Evolutionary conservation across 2,797 vertebrate species (phyloP).

Genomic region (Thripadectes ignobilis): DNA sequence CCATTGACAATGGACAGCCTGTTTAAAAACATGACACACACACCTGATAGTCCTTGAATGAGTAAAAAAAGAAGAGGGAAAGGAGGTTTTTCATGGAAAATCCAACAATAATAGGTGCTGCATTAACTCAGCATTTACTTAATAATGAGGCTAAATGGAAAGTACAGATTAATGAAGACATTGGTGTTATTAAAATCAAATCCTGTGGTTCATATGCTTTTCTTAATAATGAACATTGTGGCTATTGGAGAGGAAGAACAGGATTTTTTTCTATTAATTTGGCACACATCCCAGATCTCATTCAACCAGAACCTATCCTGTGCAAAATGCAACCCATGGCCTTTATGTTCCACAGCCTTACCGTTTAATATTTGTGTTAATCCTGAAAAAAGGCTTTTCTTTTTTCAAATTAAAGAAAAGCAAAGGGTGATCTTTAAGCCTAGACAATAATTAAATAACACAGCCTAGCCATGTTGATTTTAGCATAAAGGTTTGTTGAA

Average conservation of each 20-base stretch:
- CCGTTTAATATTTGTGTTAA: constrained; percentile 79
- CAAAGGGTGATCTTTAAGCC: constrained; percentile 33
- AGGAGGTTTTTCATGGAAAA: constrained; percentile 78
- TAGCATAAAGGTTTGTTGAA: background rate
- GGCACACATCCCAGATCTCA: constrained; percentile 94
- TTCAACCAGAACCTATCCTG: constrained; percentile 95
- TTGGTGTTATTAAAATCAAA: constrained; percentile 94
- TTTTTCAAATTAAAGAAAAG: constrained; percentile 54
- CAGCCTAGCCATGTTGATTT: constrained; percentile 24
- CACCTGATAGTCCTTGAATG: constrained; percentile 84
- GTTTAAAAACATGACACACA: constrained; percentile 79
- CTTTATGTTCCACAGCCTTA: constrained; percentile 84
- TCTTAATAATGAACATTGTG: constrained; percentile 91
- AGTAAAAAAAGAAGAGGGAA: constrained; percentile 72
- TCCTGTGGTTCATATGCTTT: constrained; percentile 88
- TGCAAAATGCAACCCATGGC: constrained; percentile 86
- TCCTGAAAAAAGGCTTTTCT: constrained; percentile 57
- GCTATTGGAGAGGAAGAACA: constrained; percentile 89
- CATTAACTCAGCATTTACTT: constrained; percentile 82
- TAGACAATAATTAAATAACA: constrained; percentile 69
- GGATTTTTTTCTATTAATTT: constrained; percentile 92
- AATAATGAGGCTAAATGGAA: constrained; percentile 85
- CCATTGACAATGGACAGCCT: constrained; percentile 66
- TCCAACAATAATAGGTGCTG: constrained; percentile 77
- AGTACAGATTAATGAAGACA: constrained; percentile 88